Percentiles rank a stretch among this genome's conserved stretches.
These are phyloP conservation scores for rat (Rattus norvegicus) DNA, from an alignment of 2,113 vertebrate species.

Conservation along the genomic window DNA sequence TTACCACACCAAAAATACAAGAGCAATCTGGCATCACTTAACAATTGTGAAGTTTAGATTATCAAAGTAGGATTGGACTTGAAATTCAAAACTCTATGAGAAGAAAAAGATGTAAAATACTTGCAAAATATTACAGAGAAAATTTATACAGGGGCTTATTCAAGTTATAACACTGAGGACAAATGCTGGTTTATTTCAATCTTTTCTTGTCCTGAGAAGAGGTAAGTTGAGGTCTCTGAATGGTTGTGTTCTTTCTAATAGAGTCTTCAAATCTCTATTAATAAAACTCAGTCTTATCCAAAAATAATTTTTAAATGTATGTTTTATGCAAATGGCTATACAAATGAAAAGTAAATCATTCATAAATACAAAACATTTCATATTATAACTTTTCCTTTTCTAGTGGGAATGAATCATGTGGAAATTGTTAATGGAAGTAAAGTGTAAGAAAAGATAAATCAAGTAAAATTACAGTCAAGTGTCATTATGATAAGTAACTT, in stretches of 20 bases:
- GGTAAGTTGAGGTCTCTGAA: neutral
- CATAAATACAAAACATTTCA: neutral
- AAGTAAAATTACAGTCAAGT: constrained; percentile 5
- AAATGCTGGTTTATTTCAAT: neutral
- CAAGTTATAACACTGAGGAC: neutral
- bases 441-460: neutral
- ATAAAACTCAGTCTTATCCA: neutral
- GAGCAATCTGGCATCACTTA: neutral
- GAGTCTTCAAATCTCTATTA: neutral
- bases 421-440: neutral
- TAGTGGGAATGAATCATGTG: neutral
- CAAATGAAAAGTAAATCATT: neutral
- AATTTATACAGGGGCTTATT: neutral
- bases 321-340: neutral
- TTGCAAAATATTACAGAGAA: neutral
- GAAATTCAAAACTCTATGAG: neutral
- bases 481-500: neutral
- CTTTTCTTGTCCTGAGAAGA: neutral
- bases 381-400: neutral
- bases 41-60: neutral
- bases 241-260: neutral
- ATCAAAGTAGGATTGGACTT: neutral
- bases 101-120: neutral
- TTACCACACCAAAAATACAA: neutral
- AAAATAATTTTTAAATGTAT: neutral